A percentile compares a stretch with the other conserved stretches of the same genome.
These are phyloP conservation scores for Drosophila mulleri DNA, from an alignment of 2,888 invertebrate species.

Conservation along the genomic window DNA sequence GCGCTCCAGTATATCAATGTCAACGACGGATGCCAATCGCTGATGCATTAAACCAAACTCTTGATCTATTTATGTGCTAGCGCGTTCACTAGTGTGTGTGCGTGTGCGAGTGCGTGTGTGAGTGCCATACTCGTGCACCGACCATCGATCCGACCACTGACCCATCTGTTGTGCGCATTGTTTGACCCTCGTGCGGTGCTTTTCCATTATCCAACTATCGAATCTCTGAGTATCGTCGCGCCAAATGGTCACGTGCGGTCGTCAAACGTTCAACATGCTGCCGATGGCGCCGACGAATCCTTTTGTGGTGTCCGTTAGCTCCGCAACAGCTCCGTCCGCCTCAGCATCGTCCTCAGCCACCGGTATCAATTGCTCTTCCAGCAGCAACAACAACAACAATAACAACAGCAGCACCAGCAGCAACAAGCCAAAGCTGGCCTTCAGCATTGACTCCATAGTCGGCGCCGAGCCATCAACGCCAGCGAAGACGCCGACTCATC, in stretches of 20 bases:
- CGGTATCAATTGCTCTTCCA: slow-evolving; percentile 46
- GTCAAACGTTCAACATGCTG: slow-evolving; percentile 89
- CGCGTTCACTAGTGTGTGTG: slow-evolving; percentile 30
- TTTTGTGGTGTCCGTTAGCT: slow-evolving; percentile 78
- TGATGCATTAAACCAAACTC: slow-evolving; percentile 65
- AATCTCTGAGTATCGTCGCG: slow-evolving; percentile 39
- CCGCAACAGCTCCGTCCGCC: slow-evolving; percentile 49
- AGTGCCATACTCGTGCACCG: slow-evolving; percentile 4
- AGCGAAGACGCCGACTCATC: slow-evolving; percentile 37
- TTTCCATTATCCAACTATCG: slow-evolving; percentile 53
- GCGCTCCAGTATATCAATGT: slow-evolving; percentile 79
- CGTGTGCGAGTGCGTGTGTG: background rate
- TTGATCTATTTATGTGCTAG: slow-evolving; percentile 29
- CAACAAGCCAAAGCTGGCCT: slow-evolving; percentile 96
- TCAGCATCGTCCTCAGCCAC: slow-evolving; percentile 66
- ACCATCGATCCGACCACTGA: slow-evolving; percentile 20
- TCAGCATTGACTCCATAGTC: slow-evolving; percentile 97
- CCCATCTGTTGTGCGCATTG: slow-evolving; percentile 36
- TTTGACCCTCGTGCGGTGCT: slow-evolving; percentile 46
- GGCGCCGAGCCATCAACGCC: slow-evolving; percentile 85
- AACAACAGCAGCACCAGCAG: slow-evolving; percentile 15
- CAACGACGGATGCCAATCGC: slow-evolving; percentile 72
- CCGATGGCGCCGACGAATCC: slow-evolving; percentile 92
- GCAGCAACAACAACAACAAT: slow-evolving; percentile 5
- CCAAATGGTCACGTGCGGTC: slow-evolving; percentile 85